A percentile compares a stretch with the other conserved stretches of the same genome.
Conservation (phyloP, 1,140 invertebrate genomes). For the Diorhabda sublineata region DNA sequence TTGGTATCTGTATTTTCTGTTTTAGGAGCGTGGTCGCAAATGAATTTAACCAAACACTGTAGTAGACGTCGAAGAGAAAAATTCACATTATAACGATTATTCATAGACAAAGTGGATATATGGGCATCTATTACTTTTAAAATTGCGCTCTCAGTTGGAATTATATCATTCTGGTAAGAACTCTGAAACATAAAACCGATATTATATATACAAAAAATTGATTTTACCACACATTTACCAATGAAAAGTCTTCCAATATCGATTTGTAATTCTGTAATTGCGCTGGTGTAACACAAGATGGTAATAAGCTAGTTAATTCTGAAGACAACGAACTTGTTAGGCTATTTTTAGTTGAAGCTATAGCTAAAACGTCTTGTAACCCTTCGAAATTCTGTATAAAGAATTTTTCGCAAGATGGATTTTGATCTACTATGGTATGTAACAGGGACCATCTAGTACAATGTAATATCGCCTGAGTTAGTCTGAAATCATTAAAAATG, state of each 20-base stretch:
- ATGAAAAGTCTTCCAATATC: conserved; percentile 39
- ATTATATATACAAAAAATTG: no score
- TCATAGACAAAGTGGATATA: conserved; percentile 55
- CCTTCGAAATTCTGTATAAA: conserved; percentile 49
- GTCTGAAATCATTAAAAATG: conserved; percentile 28
- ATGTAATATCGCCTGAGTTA: conserved; percentile 58
- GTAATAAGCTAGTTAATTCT: conserved; percentile 56
- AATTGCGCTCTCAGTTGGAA: conserved; percentile 78
- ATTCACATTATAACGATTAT: conserved; percentile 60
- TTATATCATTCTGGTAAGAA: conserved; percentile 70
- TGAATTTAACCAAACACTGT: conserved; percentile 62
- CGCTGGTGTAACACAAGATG: conserved; percentile 54
- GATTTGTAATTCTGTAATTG: conserved; percentile 64
- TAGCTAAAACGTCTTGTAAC: conserved; percentile 57
- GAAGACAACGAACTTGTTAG: conserved; percentile 52
- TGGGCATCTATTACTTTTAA: conserved; percentile 58
- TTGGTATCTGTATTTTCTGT: conserved; percentile 46
- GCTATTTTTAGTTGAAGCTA: conserved; percentile 52
- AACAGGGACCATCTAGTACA: conserved; percentile 46
- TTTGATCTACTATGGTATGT: conserved; percentile 49
- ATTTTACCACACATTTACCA: conserved; percentile 35
- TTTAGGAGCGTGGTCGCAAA: conserved; percentile 63
- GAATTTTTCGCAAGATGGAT: conserved; percentile 44
- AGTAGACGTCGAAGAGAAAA: conserved; percentile 65
- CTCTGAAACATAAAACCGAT: conserved; percentile 50